Evolutionary conservation across 2,113 vertebrate genomes (phyloP).

Genomic region (Corvus moneduloides): DNA sequence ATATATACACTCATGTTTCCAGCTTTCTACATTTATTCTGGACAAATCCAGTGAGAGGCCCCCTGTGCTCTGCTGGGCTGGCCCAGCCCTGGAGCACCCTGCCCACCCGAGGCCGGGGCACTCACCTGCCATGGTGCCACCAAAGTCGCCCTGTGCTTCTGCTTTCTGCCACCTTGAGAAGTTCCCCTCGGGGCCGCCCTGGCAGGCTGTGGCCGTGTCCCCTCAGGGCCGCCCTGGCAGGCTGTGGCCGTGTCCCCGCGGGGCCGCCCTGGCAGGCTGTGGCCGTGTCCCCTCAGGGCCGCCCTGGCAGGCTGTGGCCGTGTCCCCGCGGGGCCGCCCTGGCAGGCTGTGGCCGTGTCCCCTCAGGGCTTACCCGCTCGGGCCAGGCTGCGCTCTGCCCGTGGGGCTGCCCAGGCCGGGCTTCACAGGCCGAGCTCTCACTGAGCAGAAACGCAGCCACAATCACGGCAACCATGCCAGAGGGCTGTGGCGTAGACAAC

Average conservation of each 20-base stretch:
- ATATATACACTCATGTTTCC: not conserved
- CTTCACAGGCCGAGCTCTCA: not conserved
- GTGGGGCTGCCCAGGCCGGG: too few relatives aligned
- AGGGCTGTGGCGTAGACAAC: not conserved
- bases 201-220: not conserved
- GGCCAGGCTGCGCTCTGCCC: not conserved
- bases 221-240: not conserved
- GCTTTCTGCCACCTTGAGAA: not conserved
- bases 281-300: not conserved
- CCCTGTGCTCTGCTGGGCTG: not conserved
- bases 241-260: accelerated
- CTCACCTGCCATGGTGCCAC: not conserved
- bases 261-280: not conserved
- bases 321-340: too few relatives aligned
- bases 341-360: not conserved
- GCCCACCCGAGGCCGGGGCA: accelerated
- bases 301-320: not conserved
- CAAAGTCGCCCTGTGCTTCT: not conserved
- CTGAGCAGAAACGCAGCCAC: not conserved
- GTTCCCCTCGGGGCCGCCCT: accelerated
- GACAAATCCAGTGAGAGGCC: not conserved
- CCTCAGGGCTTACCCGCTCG: too few relatives aligned
- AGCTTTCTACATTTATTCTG: not conserved
- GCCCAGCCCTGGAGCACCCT: not conserved
- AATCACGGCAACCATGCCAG: not conserved